A percentile compares a stretch with the other conserved stretches of the same genome.
These are phyloP conservation scores for Cartodere bifasciata DNA, from an alignment of 2,888 invertebrate genomes.

Conservation along the genomic window DNA sequence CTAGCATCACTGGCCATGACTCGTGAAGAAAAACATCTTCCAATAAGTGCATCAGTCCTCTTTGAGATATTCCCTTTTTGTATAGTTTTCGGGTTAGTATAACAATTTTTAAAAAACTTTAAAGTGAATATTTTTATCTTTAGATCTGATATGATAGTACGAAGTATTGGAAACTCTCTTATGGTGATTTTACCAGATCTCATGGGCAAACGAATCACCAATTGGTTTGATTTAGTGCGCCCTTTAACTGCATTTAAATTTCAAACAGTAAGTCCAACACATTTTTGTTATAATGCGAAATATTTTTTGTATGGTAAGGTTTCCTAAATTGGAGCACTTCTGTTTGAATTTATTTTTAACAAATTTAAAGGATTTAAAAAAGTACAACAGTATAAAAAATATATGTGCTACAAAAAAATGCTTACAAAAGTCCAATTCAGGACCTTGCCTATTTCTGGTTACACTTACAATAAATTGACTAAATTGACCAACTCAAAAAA, in stretches of 20 bases:
- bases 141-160: conserved; percentile 77
- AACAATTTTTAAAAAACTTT: too few species aligned
- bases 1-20: conserved; percentile 74
- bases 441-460: too few species aligned
- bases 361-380: too few species aligned
- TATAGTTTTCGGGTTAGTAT: conserved; percentile 83
- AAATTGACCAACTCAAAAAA: too few species aligned
- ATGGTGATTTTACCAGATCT: conserved; percentile 81
- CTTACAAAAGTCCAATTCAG: too few species aligned
- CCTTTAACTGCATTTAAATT: conserved; percentile 92
- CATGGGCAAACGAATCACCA: conserved; percentile 78
- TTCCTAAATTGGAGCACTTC: too few species aligned
- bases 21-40: conserved; percentile 76
- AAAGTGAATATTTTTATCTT: conserved; percentile 11
- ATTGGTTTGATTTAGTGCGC: conserved; percentile 83
- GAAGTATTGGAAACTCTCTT: conserved; percentile 80
- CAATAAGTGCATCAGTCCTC: conserved; percentile 77
- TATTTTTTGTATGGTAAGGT: too few species aligned
- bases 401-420: too few species aligned
- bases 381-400: too few species aligned
- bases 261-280: conserved; percentile 75
- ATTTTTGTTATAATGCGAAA: too few species aligned
- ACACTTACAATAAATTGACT: too few species aligned
- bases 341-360: too few species aligned
- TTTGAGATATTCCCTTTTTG: conserved; percentile 98